Conservation (phyloP, 1,140 invertebrate species). For the Lerema accius region DNA sequence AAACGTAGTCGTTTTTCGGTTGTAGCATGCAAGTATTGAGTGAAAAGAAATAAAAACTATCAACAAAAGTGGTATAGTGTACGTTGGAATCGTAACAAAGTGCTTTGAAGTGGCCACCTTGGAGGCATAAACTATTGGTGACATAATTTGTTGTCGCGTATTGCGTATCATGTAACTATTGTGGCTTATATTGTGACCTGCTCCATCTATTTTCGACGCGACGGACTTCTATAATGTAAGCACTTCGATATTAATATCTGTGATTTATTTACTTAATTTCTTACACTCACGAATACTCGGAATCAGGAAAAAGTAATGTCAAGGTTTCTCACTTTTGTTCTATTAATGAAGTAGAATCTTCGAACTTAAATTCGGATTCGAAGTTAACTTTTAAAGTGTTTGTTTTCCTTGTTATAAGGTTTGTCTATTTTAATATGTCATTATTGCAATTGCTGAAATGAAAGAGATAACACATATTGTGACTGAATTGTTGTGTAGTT, state of each 20-base stretch:
- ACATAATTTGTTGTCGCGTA: conserved; percentile 52
- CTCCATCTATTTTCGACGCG: conserved; percentile 68
- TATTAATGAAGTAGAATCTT: neutral
- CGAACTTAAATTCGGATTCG: too few relatives aligned
- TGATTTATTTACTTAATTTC: neutral
- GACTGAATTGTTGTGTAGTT: neutral
- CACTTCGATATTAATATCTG: conserved; percentile 15
- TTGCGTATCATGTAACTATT: conserved; percentile 76
- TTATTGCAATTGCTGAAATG: too few relatives aligned
- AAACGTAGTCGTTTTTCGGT: conserved; percentile 44
- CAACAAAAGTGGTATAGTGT: conserved; percentile 37
- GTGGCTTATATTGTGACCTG: conserved; percentile 73
- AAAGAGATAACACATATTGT: too few relatives aligned
- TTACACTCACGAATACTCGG: neutral
- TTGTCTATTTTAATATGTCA: too few relatives aligned
- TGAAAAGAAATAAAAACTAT: conserved; percentile 40
- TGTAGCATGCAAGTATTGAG: conserved; percentile 41
- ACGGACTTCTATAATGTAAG: conserved; percentile 54
- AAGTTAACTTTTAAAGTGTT: too few relatives aligned
- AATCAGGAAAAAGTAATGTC: conserved; percentile 39
- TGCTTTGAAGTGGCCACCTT: conserved; percentile 39
- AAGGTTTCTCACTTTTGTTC: conserved; percentile 40
- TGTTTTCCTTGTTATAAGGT: too few relatives aligned
- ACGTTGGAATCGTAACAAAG: conserved; percentile 40
- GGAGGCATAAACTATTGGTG: conserved; percentile 48